Base-by-base conservation (phyloP, 2,797 vertebrate species). In the Meda fulgida region DNA sequence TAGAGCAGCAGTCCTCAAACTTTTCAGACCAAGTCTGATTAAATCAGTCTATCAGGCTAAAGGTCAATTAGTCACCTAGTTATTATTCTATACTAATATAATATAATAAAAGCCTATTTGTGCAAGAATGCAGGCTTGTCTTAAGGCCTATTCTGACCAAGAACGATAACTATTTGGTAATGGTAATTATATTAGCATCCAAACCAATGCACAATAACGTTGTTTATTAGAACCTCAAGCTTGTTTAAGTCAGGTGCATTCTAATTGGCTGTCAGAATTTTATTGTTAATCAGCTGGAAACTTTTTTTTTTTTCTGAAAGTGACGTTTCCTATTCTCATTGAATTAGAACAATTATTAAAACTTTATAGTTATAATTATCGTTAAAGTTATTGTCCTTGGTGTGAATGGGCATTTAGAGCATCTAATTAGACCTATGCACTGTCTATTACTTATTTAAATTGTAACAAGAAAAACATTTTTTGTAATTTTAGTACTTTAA, bases 41-140 rank as follows among this genome's bases (percentile, higher is more conserved):
- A 65, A 43, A 82, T 63, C 53, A 34, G 38, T 63, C 36, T 23
- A 63, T 73, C 70, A 73, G 36, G 23, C 51, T 60, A 63, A 82
- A 38, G 48, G n/a, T 55, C 40, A 60, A 21, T 36, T 46, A 78
- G 23, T 38, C 75, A 48, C 69, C 38, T 60, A 48, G 19, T 65
- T 29, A 63, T 82, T 75, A 75, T 65, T 73, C 7, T 58, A 40
- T 60, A 58, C 26, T 23, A 63, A 31, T 31, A 82, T 7, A 65
- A 65, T 19, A 63, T 2, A 71, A 63, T 29, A 63, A 9, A 29
- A 72, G 36, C 16, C 53, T 63, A 43, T 43, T 29, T 29, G 11
- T 29, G 58, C 11, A 29, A 63, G 14, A 81, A 58, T 72, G 0
- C 14, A 1, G 36, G 18, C 26, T 73, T 73, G 1, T 55, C 31